phyloP scores from a whole-genome alignment of 1,140 invertebrate genomes.

The Yoshiicerus persimilis region DNA sequence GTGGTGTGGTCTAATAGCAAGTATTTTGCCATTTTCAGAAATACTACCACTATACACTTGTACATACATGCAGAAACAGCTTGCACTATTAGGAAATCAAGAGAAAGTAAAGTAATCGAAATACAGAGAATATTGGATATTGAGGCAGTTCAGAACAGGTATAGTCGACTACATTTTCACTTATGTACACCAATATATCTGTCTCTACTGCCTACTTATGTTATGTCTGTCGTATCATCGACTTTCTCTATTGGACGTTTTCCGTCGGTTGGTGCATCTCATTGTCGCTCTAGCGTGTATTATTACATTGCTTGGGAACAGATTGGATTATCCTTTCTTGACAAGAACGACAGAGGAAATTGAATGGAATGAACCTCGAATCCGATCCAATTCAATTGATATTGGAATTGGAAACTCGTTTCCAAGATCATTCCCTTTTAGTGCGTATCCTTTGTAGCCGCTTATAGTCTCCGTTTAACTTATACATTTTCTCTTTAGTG shows the following conservation, averaged over 20 bases:
- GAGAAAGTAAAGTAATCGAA: not conserved
- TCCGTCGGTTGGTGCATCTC: conserved; percentile 1
- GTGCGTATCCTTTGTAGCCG: not conserved
- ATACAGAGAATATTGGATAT: not conserved
- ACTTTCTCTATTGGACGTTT: not conserved
- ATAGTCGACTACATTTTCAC: not conserved
- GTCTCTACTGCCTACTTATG: not conserved
- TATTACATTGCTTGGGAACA: conserved; percentile 22
- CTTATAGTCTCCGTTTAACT: not conserved
- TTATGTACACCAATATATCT: not conserved
- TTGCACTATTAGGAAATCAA: not conserved
- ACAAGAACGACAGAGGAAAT: conserved; percentile 16
- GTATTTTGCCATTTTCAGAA: not conserved
- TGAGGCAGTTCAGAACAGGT: not conserved
- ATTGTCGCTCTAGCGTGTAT: conserved; percentile 19
- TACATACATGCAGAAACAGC: not conserved
- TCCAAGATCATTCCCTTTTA: not conserved
- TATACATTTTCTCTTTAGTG: not conserved
- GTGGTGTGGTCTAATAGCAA: not conserved
- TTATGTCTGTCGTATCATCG: not conserved
- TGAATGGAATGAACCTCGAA: conserved; percentile 19
- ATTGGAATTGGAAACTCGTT: conserved; percentile 20
- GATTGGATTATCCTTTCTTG: conserved; percentile 22
- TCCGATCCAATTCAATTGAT: conserved; percentile 17
- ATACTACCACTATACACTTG: not conserved